Evolutionary conservation across 2,888 invertebrate genomes (phyloP), one percentile per base, ranked within the genome.

Genomic region (Drosophila nigricruria): DNA sequence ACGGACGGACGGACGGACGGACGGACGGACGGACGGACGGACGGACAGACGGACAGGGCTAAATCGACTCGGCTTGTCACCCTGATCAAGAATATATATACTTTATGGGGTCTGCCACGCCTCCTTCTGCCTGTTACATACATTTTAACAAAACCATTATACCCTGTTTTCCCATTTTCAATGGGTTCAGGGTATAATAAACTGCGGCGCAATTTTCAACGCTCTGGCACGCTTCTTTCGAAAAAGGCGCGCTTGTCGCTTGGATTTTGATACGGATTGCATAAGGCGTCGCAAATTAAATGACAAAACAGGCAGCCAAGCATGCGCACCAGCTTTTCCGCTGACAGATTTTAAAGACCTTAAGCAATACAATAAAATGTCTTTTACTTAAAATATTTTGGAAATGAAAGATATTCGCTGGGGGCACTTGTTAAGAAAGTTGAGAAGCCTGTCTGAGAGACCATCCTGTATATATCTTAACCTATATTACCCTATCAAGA

Each of bases 141-240:
- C n/a, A n/a, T n/a, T n/a, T n/a, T n/a, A n/a, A n/a, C n/a, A n/a
- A n/a, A n/a, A n/a, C n/a, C n/a, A n/a, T n/a, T n/a, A n/a, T n/a
- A n/a, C n/a, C n/a, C n/a, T n/a, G n/a, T n/a, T n/a, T n/a, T n/a
- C n/a, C n/a, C n/a, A n/a, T n/a, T n/a, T n/a, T n/a, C n/a, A n/a
- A n/a, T n/a, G n/a, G n/a, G n/a, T n/a, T n/a, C n/a, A n/a, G n/a
- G n/a, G n/a, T n/a, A n/a, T n/a, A n/a, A 68, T 83, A 70, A 74
- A 43, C 61, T 59, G 62, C 68, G 25, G 59, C 58, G 69, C 54
- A 87, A 90, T 87, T 87, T 88, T 90, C 73, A 87, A 90, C 90
- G 86, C 86, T 88, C 69, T 62, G 86, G 72, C 65, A 73, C 74
- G 73, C 69, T 69, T 89, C 74, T 85, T 70, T 79, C 69, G 62